phyloP scores from a whole-genome alignment of 1,140 invertebrate genomes.

The Drosophila funebris region DNA sequence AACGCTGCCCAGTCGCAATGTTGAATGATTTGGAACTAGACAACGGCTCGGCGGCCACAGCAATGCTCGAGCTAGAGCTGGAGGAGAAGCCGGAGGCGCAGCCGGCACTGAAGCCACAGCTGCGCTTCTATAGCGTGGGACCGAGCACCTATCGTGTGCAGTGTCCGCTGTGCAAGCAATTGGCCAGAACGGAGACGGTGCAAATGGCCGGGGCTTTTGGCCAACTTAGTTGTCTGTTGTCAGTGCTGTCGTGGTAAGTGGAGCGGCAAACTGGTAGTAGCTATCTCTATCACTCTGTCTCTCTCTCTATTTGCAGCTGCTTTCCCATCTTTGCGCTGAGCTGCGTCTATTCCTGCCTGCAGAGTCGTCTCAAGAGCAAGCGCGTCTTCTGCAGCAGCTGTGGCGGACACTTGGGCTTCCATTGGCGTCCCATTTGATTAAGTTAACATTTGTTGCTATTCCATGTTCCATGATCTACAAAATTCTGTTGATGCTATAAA shows the following conservation, averaged over 20 bases:
- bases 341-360: constrained; percentile 68
- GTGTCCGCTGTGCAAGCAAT: constrained; percentile 68
- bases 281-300: background rate
- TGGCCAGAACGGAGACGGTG: constrained; percentile 61
- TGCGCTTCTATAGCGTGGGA: constrained; percentile 71
- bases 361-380: constrained; percentile 74
- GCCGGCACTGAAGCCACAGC: constrained; percentile 46
- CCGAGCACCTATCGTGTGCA: constrained; percentile 62
- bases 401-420: constrained; percentile 79
- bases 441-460: background rate
- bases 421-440: constrained; percentile 64
- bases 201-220: constrained; percentile 66
- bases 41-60: constrained; percentile 17
- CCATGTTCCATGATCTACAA: background rate
- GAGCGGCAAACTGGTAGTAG: background rate
- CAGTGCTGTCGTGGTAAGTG: constrained; percentile 68
- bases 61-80: constrained; percentile 34
- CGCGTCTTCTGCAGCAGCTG: constrained; percentile 77
- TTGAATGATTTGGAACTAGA: constrained; percentile 53
- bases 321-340: constrained; percentile 77
- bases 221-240: constrained; percentile 70
- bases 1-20: constrained; percentile 56
- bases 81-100: background rate
- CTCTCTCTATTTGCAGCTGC: constrained; percentile 55
- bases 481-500: constrained; percentile 20